Base-by-base conservation (phyloP, 2,888 invertebrate species). In the Lacanobia oleracea region DNA sequence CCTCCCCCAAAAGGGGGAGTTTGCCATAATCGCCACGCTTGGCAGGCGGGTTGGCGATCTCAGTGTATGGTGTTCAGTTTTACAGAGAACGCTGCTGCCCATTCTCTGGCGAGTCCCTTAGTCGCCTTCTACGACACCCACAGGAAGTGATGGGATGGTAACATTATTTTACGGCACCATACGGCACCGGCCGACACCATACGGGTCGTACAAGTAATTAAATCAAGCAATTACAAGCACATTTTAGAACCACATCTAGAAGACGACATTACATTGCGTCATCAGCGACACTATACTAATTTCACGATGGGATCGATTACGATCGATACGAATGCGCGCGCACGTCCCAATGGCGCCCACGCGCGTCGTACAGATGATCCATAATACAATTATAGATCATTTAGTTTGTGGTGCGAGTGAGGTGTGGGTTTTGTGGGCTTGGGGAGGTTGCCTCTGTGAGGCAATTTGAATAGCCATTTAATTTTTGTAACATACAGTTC, bases 281-380 rank as follows among this genome's bases (percentile, higher is more conserved):
- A 91, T 77, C 88, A 79, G 77, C 75, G 78, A 86, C 85, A 87
- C 91, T 88, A 88, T 90, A 93, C 93, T 92, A 93, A 93, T 93
- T 92, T 91, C 89, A 90, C 90, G 92, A 91, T 93, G 90, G 89
- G 90, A 92, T 93, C 91, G 93, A 93, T 95, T 93, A 93, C 81
- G 84, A 92, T 93, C 93, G 88, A 95, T 94, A 92, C 91, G 87
- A 91, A 94, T 95, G 94, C 95, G 91, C 86, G 90, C 91, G 92
- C 95, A 95, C 95, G 94, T 92, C 90, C 89, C 91, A 87, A 90
- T 91, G 95, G 95, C 95, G 95, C 95, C 95, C 95, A 95, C 95
- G 95, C 93, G 89, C 92, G 83, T 80, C 88, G 82, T 91, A 91
- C 94, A 91, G 92, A 94, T 93, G 92, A 94, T 94, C 93, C 94